Evolutionary conservation across 1,140 invertebrate species (phyloP).

Genomic region (Adelges cooleyi): DNA sequence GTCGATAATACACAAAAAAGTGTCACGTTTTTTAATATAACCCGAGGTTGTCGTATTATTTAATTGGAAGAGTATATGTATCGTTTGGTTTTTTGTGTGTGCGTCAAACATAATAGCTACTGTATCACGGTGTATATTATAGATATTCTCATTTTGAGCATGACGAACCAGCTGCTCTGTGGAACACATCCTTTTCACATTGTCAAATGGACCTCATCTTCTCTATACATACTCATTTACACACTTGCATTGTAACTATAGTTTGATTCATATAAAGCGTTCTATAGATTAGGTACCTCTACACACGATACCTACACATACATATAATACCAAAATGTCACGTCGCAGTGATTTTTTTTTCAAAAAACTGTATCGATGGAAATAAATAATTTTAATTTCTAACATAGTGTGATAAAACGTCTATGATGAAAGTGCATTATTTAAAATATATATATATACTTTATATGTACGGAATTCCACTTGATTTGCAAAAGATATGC

Average conservation of each 20-base stretch:
- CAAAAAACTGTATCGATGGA: no score
- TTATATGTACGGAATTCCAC: no score
- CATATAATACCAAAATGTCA: no score
- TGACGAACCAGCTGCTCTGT: slow-evolving; percentile 10
- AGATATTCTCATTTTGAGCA: slow-evolving; percentile 6
- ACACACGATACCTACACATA: no score
- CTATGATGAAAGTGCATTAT: no score
- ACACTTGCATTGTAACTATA: not conserved
- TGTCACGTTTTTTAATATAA: slow-evolving; percentile 21
- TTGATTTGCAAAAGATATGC: no score
- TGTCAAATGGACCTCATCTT: slow-evolving; percentile 5
- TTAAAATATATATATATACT: no score
- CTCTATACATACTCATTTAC: not conserved
- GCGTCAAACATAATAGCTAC: not conserved
- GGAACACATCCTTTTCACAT: slow-evolving; percentile 1
- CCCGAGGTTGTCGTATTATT: slow-evolving; percentile 10
- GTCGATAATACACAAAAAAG: not conserved
- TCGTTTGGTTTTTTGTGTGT: slow-evolving; percentile 10
- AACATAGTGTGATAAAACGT: no score
- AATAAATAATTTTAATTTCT: no score
- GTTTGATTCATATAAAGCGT: no score
- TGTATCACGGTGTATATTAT: not conserved
- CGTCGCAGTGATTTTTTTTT: no score
- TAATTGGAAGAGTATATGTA: slow-evolving; percentile 20
- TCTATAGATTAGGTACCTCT: no score